phyloP scores from a whole-genome alignment of 1,140 invertebrate species.

The Caenorhabditis brenneri region DNA sequence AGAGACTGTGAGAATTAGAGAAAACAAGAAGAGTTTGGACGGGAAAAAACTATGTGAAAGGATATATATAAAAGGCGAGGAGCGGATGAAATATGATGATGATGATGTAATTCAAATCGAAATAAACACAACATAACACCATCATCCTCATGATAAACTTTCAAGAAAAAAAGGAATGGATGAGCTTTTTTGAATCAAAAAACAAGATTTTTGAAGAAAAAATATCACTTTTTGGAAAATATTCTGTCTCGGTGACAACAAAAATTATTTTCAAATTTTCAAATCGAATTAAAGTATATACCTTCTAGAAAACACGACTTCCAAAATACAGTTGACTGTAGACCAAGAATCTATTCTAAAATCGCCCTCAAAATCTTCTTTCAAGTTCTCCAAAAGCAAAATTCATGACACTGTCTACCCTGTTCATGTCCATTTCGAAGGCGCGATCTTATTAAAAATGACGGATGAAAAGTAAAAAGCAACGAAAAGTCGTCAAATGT shows the following conservation, averaged over 20 bases:
- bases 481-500: neutral
- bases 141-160: neutral
- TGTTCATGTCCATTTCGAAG: neutral
- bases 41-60: neutral
- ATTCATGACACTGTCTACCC: too few species aligned
- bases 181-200: neutral
- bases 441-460: neutral
- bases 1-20: neutral
- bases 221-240: too few species aligned
- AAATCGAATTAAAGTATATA: too few species aligned
- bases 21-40: neutral
- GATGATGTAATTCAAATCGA: constrained; percentile 1
- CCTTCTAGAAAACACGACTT: too few species aligned
- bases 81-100: neutral
- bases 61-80: neutral
- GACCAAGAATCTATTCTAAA: neutral
- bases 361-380: neutral
- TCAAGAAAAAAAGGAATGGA: too few species aligned
- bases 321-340: too few species aligned
- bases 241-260: too few species aligned
- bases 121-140: neutral
- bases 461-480: neutral
- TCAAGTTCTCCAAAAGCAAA: neutral
- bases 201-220: neutral
- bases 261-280: too few species aligned